A percentile compares a stretch with the other conserved stretches of the same genome.
Conservation (phyloP, 2,888 invertebrate genomes). For the Brachylomia viminalis region DNA sequence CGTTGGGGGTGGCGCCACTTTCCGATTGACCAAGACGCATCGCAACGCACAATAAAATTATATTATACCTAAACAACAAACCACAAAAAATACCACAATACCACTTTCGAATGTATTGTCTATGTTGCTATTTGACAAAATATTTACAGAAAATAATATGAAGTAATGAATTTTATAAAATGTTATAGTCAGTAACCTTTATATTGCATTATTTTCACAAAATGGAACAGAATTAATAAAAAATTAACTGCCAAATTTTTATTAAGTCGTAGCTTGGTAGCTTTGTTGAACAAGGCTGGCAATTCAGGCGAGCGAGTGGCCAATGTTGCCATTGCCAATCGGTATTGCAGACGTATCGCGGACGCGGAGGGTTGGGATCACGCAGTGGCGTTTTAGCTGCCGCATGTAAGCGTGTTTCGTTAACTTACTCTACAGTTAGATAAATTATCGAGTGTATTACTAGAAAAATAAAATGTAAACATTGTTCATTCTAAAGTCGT, state of each 20-base stretch:
- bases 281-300: conserved; percentile 41
- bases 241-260: background rate
- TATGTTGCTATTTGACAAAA: background rate
- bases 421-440: conserved; percentile 38
- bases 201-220: background rate
- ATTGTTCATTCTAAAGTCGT: conserved; percentile 43
- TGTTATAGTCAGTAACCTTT: too few relatives aligned
- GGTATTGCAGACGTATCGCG: conserved; percentile 49
- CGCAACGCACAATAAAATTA: too few relatives aligned
- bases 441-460: conserved; percentile 42
- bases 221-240: background rate
- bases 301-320: conserved; percentile 33
- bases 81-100: background rate
- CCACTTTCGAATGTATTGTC: background rate
- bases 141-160: background rate
- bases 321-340: conserved; percentile 51
- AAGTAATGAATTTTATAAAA: background rate
- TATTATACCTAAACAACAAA: background rate
- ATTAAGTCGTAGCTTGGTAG: conserved; percentile 44
- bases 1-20: conserved; percentile 34
- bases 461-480: conserved; percentile 62
- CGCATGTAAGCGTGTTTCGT: conserved; percentile 28
- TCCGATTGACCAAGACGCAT: background rate
- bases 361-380: conserved; percentile 29
- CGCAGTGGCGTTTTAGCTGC: conserved; percentile 37